Evolutionary conservation across 2,888 invertebrate genomes (phyloP), one percentile per base, ranked within the genome.

Genomic region (Hydropsyche betteni): DNA sequence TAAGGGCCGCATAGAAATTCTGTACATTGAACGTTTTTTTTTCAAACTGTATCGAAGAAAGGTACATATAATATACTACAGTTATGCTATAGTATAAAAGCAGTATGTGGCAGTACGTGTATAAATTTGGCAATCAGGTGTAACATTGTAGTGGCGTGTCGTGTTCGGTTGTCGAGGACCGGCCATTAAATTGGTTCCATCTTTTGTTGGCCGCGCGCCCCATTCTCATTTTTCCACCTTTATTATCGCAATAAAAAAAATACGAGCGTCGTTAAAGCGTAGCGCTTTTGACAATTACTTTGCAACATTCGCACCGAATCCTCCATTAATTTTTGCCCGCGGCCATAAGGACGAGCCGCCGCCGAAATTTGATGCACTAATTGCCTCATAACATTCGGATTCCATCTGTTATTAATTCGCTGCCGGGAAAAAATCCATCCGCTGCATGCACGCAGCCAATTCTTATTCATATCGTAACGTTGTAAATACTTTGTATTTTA

Each of bases 241-340:
- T 71, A 76, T 74, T 70, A 64, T 38, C 12, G 74, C 24, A 68
- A 76, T 76, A 76, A 76, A 76, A 64, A 68, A 74, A 74, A 76
- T 74, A 74, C 70, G 36, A 64, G 70, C 71, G 70, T 68, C 74
- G 68, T 74, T 76, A 76, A 74, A 71, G 55, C 61, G 64, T 50
- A 71, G 76, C 74, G 74, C 74, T 76, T 76, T 76, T 74, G 74
- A 58, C 73, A 69, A 69, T 73, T 73, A 58, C 69, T 53, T 38
- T 50, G 34, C 55, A 38, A 52, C 52, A 64, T 64, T 76, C 74
- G 75, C 24, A 33, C 71, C 50, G 64, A 53, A 72, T 38, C 58
- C 68, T 52, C 38, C 64, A 70, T 75, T 55, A 68, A 71, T 71
- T 70, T 75, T 72, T 55, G 36, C 12, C 64, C 8, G 6, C 33